Conservation (phyloP, 2,888 invertebrate species). For the Beris chalybata region DNA sequence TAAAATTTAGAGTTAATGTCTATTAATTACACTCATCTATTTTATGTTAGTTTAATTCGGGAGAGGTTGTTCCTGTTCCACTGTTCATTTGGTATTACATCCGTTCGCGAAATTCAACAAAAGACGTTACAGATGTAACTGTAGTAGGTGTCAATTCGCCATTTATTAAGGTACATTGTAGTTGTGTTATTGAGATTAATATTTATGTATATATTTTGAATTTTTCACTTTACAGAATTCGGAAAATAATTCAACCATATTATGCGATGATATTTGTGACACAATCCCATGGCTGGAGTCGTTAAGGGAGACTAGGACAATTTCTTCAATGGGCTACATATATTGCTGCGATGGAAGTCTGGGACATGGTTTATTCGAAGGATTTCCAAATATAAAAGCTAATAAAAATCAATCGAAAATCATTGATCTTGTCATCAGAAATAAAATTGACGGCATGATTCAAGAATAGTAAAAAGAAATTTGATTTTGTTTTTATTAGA, state of each 20-base stretch:
- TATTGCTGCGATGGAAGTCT: constrained; percentile 1
- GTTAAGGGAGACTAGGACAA: not conserved
- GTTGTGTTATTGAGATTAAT: not conserved
- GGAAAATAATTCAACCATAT: too few relatives aligned
- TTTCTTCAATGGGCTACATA: constrained; percentile 8
- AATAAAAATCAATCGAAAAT: too few relatives aligned
- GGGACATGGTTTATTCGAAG: too few relatives aligned
- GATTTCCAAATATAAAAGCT: too few relatives aligned
- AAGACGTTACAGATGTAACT: not conserved
- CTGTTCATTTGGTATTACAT: constrained; percentile 12
- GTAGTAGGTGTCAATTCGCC: constrained; percentile 22
- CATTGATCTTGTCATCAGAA: too few relatives aligned
- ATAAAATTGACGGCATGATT: too few relatives aligned
- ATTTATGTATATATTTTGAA: not conserved
- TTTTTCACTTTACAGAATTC: not conserved
- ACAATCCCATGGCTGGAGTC: constrained; percentile 8
- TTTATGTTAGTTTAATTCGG: too few relatives aligned
- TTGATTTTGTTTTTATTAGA: too few relatives aligned
- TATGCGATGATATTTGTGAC: constrained; percentile 13
- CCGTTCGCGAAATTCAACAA: not conserved
- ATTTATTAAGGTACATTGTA: constrained; percentile 2
- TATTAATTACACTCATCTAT: too few relatives aligned
- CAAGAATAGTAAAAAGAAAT: too few relatives aligned
- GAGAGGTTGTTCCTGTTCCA: not conserved
- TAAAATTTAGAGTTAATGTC: too few relatives aligned